Evolutionary conservation across 2,797 vertebrate species (phyloP), one percentile per base, ranked within the genome.

Genomic region (Hapalemur alaotrensis): DNA sequence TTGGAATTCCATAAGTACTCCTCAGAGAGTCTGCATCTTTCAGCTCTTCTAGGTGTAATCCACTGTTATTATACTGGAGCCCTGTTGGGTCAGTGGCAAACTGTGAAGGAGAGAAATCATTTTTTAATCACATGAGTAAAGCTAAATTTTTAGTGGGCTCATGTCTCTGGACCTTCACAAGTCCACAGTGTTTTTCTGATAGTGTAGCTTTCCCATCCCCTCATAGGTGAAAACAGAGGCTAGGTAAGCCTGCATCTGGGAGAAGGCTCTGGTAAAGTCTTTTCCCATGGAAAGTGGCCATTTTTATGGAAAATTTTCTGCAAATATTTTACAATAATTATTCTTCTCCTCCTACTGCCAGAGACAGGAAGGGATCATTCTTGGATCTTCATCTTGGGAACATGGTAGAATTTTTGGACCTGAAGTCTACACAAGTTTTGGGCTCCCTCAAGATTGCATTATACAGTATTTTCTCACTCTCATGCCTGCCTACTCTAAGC

Each of bases 141-240:
- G 78, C 30, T 63, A 69, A 57, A 22, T 50, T 11, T 54, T 63
- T 76, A 79, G 7, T 13, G 10, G 25, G 1, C 8, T 30, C 38
- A 3, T n/a, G 8, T 35, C 11, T 76, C 5, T 87, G 46, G 7
- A 18, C 13, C 18, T 90, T 89, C 23, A 70, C 8, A 65, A 41
- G 22, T 57, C 54, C 54, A 57, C 54, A 57, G 17, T 20, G 0
- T 78, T 83, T 75, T 23, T 88, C 41, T 79, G 59, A 48, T 67
- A 48, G 6, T 28, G 9, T 30, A 35, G 14, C 8, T 14, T 18
- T 46, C 15, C 9, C 9, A 7, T 23, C 13, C 0, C 2, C 13
- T 41, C 4, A 57, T 67, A 63, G 48, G 9, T 75, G 11, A 83
- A 72, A 14, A 43, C 11, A 67, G 52, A 30, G n/a, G 20, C 28